Evolutionary conservation across 2,888 invertebrate species (phyloP).

Genomic region (Parnassius smintheus): DNA sequence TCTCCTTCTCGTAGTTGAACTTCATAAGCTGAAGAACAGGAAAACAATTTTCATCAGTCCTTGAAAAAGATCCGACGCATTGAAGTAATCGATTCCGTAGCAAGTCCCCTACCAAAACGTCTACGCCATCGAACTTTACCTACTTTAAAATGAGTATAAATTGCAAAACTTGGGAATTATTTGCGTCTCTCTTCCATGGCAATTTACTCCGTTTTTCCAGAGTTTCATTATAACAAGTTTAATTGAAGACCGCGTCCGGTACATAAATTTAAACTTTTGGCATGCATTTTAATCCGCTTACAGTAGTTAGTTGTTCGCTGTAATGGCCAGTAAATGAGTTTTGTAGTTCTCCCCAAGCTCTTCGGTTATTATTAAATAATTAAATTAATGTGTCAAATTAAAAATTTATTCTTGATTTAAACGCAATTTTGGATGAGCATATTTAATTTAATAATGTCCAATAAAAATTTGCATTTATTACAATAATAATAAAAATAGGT

Average conservation of each 20-base stretch:
- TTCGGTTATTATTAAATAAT: constrained; percentile 44
- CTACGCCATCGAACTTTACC: constrained; percentile 60
- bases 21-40: not conserved
- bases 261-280: constrained; percentile 76
- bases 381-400: constrained; percentile 38
- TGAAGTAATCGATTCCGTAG: constrained; percentile 48
- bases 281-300: constrained; percentile 75
- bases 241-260: constrained; percentile 76
- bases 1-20: constrained; percentile 1
- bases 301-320: constrained; percentile 56
- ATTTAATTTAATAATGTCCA: too few species aligned
- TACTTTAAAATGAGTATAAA: constrained; percentile 69
- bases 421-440: not conserved
- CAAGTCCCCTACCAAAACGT: constrained; percentile 43
- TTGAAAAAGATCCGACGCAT: constrained; percentile 21
- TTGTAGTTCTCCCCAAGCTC: constrained; percentile 37
- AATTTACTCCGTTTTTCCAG: constrained; percentile 69
- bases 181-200: constrained; percentile 60
- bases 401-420: not conserved
- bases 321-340: constrained; percentile 67
- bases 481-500: too few species aligned
- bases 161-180: constrained; percentile 73
- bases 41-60: constrained; percentile 16
- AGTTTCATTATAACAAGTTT: constrained; percentile 76
- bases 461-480: too few species aligned